Percentiles rank a stretch among this genome's conserved stretches.
phyloP scores from a whole-genome alignment of 2,888 invertebrate species.

The Thalpophila matura region DNA sequence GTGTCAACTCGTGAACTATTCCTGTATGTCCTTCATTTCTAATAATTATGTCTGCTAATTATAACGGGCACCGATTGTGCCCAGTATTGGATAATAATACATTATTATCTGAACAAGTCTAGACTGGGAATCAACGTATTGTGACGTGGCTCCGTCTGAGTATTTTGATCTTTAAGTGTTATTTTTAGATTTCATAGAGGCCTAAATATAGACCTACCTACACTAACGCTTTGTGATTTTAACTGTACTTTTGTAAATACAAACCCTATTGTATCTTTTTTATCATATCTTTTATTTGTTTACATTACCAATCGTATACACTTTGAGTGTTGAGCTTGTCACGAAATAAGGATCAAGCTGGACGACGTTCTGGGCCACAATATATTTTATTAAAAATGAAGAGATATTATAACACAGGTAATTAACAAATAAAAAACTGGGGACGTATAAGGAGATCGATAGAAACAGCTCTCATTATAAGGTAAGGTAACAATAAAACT shows the following conservation, averaged over 20 bases:
- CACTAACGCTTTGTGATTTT: not conserved
- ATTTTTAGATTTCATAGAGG: constrained; percentile 10
- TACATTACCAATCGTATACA: too few species aligned
- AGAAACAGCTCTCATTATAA: too few species aligned
- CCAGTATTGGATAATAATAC: constrained; percentile 44
- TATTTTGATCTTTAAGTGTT: not conserved
- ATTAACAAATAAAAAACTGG: too few species aligned
- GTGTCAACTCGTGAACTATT: constrained; percentile 31
- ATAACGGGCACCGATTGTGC: constrained; percentile 34
- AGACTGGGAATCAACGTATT: constrained; percentile 38
- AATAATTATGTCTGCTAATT: constrained; percentile 53
- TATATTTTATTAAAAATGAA: too few species aligned
- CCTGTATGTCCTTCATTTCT: constrained; percentile 59
- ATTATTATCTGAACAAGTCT: constrained; percentile 49
- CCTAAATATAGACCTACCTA: not conserved
- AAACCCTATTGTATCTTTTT: too few species aligned
- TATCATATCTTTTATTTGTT: too few species aligned
- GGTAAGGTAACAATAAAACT: not conserved
- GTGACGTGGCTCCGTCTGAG: constrained; percentile 12
- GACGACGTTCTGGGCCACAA: too few species aligned
- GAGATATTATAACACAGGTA: too few species aligned
- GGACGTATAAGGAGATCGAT: too few species aligned
- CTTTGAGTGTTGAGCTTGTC: too few species aligned
- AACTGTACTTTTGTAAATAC: too few species aligned
- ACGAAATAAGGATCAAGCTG: too few species aligned